Conservation (phyloP, 2,797 vertebrate genomes). For the Cyprinella venusta region DNA sequence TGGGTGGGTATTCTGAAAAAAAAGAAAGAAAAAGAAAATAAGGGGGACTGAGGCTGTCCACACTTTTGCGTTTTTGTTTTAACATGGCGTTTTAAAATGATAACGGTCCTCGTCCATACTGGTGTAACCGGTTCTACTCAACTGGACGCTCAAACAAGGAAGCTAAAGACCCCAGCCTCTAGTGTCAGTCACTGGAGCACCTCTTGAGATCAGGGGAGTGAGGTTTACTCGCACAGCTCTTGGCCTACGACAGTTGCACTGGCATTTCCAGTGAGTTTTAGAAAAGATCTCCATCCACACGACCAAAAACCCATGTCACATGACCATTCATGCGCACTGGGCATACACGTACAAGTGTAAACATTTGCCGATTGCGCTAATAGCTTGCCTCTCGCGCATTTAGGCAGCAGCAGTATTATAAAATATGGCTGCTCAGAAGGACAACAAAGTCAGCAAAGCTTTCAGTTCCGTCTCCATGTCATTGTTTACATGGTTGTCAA, state of each 20-base stretch:
- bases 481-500: too few relatives aligned
- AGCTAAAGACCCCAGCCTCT: too few relatives aligned
- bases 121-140: too few relatives aligned
- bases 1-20: conserved; percentile 81
- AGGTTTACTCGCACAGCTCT: too few relatives aligned
- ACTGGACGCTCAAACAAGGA: too few relatives aligned
- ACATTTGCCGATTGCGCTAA: background rate
- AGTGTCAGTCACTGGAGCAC: too few relatives aligned
- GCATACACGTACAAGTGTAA: background rate
- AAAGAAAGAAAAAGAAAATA: conserved; percentile 32
- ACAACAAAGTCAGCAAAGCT: too few relatives aligned
- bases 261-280: background rate
- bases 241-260: too few relatives aligned
- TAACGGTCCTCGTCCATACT: background rate
- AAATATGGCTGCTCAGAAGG: too few relatives aligned
- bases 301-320: background rate
- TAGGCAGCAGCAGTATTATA: too few relatives aligned
- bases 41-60: background rate
- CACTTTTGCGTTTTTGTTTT: background rate
- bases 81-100: background rate
- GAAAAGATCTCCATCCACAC: background rate
- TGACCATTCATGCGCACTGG: background rate
- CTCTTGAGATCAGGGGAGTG: too few relatives aligned
- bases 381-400: background rate
- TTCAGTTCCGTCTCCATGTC: too few relatives aligned